Conservation (phyloP, 2,113 vertebrate genomes). For the Trichomycterus rosablanca region DNA sequence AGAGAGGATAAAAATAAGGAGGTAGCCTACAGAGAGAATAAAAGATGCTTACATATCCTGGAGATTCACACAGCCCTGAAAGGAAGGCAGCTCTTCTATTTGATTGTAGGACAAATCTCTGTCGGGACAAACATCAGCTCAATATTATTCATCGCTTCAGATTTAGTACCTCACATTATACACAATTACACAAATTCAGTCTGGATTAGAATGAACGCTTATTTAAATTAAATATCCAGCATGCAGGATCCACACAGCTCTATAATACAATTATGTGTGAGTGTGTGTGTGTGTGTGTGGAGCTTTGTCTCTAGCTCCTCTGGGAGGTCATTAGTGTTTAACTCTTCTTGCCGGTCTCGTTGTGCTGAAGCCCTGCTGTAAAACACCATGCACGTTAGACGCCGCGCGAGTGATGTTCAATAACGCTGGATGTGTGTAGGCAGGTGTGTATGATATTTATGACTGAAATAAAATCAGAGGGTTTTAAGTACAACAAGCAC, state of each 20-base stretch:
- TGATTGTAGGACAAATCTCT: slow-evolving; percentile 93
- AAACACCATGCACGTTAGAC: neutral
- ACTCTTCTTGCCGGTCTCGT: slow-evolving; percentile 21
- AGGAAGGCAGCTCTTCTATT: slow-evolving; percentile 79
- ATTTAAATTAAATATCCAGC: neutral
- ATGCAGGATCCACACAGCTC: neutral
- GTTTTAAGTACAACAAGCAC: no score
- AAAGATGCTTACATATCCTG: slow-evolving; percentile 86
- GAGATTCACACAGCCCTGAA: slow-evolving; percentile 81
- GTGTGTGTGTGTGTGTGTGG: neutral
- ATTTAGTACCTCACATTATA: slow-evolving; percentile 1
- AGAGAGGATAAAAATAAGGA: neutral
- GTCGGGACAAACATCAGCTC: no score
- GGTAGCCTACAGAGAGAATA: neutral
- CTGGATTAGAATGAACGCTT: neutral
- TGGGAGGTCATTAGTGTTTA: slow-evolving; percentile 45
- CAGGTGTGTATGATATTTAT: slow-evolving; percentile 14
- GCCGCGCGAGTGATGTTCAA: no score
- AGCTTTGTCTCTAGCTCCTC: slow-evolving; percentile 22
- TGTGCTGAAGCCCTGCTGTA: slow-evolving; percentile 14
- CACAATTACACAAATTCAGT: slow-evolving; percentile 5
- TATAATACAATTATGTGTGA: neutral
- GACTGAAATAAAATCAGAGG: no score
- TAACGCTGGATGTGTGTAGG: slow-evolving; percentile 1
- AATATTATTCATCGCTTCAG: no score